phyloP scores from a whole-genome alignment of 2,797 vertebrate genomes.

The Anguilla obscura region DNA sequence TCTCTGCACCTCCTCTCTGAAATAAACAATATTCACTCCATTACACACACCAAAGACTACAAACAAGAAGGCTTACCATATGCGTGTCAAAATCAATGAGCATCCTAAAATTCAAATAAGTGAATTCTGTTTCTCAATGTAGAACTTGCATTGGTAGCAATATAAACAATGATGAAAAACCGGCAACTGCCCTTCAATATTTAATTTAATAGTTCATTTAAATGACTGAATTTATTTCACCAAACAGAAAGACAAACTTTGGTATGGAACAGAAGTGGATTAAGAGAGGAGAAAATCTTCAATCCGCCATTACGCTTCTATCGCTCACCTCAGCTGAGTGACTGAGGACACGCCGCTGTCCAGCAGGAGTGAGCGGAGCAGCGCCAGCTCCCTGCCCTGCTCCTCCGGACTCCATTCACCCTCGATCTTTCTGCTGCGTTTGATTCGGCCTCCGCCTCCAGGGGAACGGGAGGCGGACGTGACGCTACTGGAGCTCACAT shows the following conservation, averaged over 20 bases:
- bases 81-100: not conserved
- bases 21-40: conserved; percentile 29
- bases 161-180: not conserved
- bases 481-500: not conserved
- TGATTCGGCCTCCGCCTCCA: not conserved
- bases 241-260: not conserved
- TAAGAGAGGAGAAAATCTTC: not conserved
- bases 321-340: conserved; percentile 75
- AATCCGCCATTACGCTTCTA: not conserved
- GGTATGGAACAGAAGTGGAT: not conserved
- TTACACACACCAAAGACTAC: not conserved
- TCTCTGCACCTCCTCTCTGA: conserved; percentile 65
- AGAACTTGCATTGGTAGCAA: not conserved
- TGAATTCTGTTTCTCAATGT: not conserved
- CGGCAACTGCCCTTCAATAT: not conserved
- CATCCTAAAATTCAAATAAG: not conserved
- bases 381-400: conserved; percentile 52
- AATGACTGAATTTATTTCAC: not conserved
- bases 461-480: conserved; percentile 11
- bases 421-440: not conserved
- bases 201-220: not conserved
- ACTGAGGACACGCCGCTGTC: conserved; percentile 69
- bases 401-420: conserved; percentile 39
- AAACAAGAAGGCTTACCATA: not conserved
- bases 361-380: conserved; percentile 63